These are phyloP conservation scores for Enteromius mattozi DNA, from an alignment of 2,797 vertebrate genomes.

Conservation along the genomic window DNA sequence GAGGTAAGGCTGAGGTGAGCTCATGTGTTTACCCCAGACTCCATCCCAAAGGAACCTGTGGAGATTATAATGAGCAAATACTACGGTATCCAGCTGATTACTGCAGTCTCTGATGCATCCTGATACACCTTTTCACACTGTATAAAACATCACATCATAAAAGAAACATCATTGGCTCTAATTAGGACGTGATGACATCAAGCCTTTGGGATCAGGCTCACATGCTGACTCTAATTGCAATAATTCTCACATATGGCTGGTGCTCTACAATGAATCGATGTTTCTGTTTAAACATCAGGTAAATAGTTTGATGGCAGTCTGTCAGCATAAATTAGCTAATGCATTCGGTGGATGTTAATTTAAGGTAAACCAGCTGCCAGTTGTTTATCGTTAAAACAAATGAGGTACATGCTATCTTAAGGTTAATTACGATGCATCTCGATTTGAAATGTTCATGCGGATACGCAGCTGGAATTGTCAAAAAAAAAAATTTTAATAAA, in stretches of 20 bases:
- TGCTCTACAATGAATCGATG: slow-evolving; percentile 25
- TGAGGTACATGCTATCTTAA: slow-evolving; percentile 32
- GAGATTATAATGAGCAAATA: slow-evolving; percentile 49
- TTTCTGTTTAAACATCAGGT: slow-evolving; percentile 34
- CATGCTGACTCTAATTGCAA: slow-evolving; percentile 17
- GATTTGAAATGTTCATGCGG: neutral
- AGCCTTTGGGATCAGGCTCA: slow-evolving; percentile 18
- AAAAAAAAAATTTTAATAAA: neutral
- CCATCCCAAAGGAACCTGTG: slow-evolving; percentile 43
- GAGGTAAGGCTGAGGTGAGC: slow-evolving; percentile 61
- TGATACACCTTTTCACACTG: neutral
- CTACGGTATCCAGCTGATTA: slow-evolving; percentile 27
- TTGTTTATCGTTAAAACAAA: slow-evolving; percentile 40
- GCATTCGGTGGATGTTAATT: slow-evolving; percentile 28
- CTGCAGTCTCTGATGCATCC: slow-evolving; percentile 17
- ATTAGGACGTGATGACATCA: slow-evolving; percentile 23
- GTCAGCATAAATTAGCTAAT: slow-evolving; percentile 24
- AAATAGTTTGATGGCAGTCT: slow-evolving; percentile 39
- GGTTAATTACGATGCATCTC: slow-evolving; percentile 32
- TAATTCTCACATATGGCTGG: slow-evolving; percentile 20
- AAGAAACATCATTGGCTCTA: slow-evolving; percentile 19
- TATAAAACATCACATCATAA: slow-evolving; percentile 37
- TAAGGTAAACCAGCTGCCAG: slow-evolving; percentile 35
- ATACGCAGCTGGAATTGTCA: neutral
- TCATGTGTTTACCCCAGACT: slow-evolving; percentile 66